Percentiles rank a stretch among this genome's conserved stretches.
Conservation (phyloP, 2,797 vertebrate genomes). For the Graptemys geographica region DNA sequence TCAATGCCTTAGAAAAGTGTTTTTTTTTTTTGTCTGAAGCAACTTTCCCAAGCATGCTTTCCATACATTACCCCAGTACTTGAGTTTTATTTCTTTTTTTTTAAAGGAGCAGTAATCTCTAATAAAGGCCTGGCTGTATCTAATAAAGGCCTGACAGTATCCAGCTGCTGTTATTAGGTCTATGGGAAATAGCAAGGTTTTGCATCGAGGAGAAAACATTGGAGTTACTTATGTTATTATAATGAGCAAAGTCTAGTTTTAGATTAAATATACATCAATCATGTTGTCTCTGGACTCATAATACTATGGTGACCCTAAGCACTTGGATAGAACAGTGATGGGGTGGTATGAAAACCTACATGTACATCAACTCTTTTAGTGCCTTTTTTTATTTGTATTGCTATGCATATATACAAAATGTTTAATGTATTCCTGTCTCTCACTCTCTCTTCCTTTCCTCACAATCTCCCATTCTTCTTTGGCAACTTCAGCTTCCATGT, state of each 20-base stretch:
- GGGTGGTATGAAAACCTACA: conserved; percentile 8
- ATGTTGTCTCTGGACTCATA: conserved; percentile 31
- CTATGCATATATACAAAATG: background rate
- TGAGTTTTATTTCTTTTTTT: background rate
- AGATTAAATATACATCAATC: conserved; percentile 55
- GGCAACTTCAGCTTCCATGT: background rate
- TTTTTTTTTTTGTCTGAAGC: background rate
- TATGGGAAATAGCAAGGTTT: conserved; percentile 53
- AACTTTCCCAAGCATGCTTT: conserved; percentile 54
- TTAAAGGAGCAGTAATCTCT: conserved; percentile 18
- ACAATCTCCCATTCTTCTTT: background rate
- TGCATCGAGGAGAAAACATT: conserved; percentile 40
- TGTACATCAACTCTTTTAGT: background rate
- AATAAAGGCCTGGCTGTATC: conserved; percentile 61
- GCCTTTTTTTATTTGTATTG: background rate
- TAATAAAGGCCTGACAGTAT: conserved; percentile 65
- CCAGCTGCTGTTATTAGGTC: conserved; percentile 67
- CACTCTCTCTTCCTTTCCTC: background rate
- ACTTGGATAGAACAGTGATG: background rate
- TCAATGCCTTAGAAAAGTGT: background rate
- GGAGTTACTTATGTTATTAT: conserved; percentile 42
- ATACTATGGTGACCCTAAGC: conserved; percentile 10
- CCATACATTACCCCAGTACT: conserved; percentile 20
- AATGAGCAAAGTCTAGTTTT: conserved; percentile 37
- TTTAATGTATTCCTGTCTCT: background rate